These are phyloP conservation scores for Cydia amplana DNA, from an alignment of 1,140 invertebrate genomes.

Conservation along the genomic window DNA sequence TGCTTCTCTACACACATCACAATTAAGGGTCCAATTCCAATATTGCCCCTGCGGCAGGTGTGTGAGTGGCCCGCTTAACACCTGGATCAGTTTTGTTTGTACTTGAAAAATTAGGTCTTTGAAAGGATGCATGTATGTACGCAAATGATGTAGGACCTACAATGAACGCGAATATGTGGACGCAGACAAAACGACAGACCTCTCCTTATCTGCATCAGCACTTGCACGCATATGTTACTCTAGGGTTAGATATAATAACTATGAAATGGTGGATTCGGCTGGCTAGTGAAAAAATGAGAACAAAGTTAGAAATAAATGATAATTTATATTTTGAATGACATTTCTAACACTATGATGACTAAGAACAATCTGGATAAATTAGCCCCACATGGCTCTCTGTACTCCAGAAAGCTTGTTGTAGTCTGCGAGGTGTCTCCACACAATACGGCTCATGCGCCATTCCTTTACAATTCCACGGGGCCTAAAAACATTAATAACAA, in stretches of 20 bases:
- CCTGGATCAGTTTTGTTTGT: too few species aligned
- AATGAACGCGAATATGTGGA: too few species aligned
- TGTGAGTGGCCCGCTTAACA: too few species aligned
- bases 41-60: too few species aligned
- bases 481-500: conserved; percentile 76
- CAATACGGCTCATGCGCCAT: conserved; percentile 92
- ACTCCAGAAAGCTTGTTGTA: conserved; percentile 94
- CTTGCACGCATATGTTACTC: too few species aligned
- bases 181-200: too few species aligned
- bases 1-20: too few species aligned
- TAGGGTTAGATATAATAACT: too few species aligned
- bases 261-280: too few species aligned
- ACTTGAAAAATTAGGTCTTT: too few species aligned
- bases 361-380: conserved; percentile 37
- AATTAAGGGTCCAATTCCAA: too few species aligned
- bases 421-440: conserved; percentile 93
- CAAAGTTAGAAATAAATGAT: neutral
- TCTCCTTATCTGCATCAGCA: too few species aligned
- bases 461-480: conserved; percentile 85
- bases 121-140: neutral
- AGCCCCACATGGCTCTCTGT: conserved; percentile 92
- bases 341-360: neutral
- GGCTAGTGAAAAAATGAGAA: neutral
- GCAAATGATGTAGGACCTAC: neutral
- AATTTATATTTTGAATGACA: neutral